These are phyloP conservation scores for Drosophila meridiana DNA, from an alignment of 2,888 invertebrate genomes.

Conservation along the genomic window DNA sequence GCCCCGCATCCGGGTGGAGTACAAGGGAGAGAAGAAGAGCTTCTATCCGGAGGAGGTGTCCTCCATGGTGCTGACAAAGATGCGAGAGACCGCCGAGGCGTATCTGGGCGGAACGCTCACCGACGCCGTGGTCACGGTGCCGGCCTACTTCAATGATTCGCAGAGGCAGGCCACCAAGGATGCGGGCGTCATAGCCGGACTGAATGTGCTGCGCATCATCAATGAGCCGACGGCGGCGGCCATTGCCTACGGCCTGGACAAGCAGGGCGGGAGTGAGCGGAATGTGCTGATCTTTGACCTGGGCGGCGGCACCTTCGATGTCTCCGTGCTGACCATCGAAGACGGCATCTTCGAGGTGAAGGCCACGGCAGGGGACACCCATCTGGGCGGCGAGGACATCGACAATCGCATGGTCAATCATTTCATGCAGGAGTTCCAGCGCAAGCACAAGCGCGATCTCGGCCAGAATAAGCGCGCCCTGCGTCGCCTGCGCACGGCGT, in stretches of 20 bases:
- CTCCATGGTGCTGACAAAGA: constrained; percentile 96
- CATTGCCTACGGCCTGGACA: constrained; percentile 96
- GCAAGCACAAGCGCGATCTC: constrained; percentile 95
- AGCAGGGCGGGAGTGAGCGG: constrained; percentile 91
- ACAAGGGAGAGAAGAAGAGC: constrained; percentile 94
- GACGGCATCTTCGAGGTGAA: constrained; percentile 98
- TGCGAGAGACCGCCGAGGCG: constrained; percentile 92
- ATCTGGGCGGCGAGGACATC: constrained; percentile 83
- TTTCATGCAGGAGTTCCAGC: constrained; percentile 94
- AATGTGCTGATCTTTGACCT: constrained; percentile 89
- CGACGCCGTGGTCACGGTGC: constrained; percentile 93
- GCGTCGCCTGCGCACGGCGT: constrained; percentile 95
- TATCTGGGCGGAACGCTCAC: constrained; percentile 88
- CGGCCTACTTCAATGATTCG: constrained; percentile 92
- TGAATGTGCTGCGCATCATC: constrained; percentile 96
- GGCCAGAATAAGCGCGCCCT: constrained; percentile 93
- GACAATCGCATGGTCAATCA: constrained; percentile 96
- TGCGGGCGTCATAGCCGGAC: constrained; percentile 92
- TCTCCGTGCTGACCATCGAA: constrained; percentile 95
- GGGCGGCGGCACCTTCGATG: constrained; percentile 96
- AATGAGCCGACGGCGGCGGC: constrained; percentile 97
- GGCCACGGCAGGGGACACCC: constrained; percentile 88
- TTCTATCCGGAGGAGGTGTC: constrained; percentile 97
- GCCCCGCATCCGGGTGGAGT: constrained; percentile 93
- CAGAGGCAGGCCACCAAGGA: constrained; percentile 93